These are phyloP conservation scores for Philaenus spumarius DNA, from an alignment of 1,140 invertebrate species.

Conservation along the genomic window DNA sequence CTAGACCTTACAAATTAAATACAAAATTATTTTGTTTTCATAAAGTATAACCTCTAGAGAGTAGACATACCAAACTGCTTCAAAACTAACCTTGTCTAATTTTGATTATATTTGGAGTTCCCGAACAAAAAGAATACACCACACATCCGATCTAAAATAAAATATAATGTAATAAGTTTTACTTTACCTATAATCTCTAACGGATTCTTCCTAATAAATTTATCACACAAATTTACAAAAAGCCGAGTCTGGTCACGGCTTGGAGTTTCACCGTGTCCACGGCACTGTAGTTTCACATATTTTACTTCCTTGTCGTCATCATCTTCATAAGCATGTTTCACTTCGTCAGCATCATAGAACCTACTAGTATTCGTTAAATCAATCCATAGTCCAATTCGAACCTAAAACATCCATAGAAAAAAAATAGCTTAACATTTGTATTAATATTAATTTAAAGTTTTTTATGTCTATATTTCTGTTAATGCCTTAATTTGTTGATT, in stretches of 20 bases:
- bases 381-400: slow-evolving; percentile 90
- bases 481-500: background rate
- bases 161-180: no score
- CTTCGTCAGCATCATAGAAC: slow-evolving; percentile 77
- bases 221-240: slow-evolving; percentile 71
- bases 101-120: no score
- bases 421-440: background rate
- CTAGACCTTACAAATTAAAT: no score
- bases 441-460: slow-evolving; percentile 8
- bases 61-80: no score
- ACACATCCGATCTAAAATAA: no score
- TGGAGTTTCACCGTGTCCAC: slow-evolving; percentile 77
- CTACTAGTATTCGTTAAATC: slow-evolving; percentile 92
- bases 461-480: background rate
- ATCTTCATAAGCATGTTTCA: slow-evolving; percentile 39
- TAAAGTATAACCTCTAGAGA: no score
- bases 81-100: no score
- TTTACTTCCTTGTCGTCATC: slow-evolving; percentile 59
- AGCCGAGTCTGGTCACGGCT: slow-evolving; percentile 64
- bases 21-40: no score
- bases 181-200: slow-evolving; percentile 61
- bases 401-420: slow-evolving; percentile 43
- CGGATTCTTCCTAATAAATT: slow-evolving; percentile 73
- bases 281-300: slow-evolving; percentile 82
- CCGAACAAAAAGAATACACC: no score